Evolutionary conservation across 2,113 vertebrate species (phyloP).

Genomic region (Rhabdornis inornatus): DNA sequence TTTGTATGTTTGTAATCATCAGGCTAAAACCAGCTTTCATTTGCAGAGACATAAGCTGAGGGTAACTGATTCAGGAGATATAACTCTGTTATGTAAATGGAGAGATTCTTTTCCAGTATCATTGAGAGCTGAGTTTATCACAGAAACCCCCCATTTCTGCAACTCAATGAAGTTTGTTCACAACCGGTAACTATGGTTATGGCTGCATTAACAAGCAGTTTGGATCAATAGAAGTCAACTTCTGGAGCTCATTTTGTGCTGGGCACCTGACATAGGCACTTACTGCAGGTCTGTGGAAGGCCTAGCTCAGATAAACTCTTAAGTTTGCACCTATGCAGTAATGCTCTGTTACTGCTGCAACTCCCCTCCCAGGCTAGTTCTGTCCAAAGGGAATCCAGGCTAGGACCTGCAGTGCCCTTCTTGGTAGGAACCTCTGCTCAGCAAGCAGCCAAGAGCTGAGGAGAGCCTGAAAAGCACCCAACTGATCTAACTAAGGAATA

Average conservation of each 20-base stretch:
- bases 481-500: not conserved
- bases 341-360: not conserved
- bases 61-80: not conserved
- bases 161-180: not conserved
- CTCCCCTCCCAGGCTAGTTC: not conserved
- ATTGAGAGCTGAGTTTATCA: not conserved
- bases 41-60: not conserved
- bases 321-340: not conserved
- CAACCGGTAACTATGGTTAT: not conserved
- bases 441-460: not conserved
- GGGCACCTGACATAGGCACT: not conserved
- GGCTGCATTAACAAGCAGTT: not conserved
- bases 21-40: not conserved
- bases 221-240: not conserved
- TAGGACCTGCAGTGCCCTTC: not conserved
- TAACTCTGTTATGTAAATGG: not conserved
- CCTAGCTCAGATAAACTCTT: not conserved
- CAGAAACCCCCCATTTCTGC: not conserved
- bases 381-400: not conserved
- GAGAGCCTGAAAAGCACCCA: not conserved
- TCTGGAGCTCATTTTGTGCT: not conserved
- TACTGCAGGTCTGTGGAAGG: not conserved
- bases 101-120: not conserved
- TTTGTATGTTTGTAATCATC: constrained; percentile 49
- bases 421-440: not conserved